These are phyloP conservation scores for Myotis pilosus DNA, from an alignment of 2,797 vertebrate genomes.

Conservation along the genomic window DNA sequence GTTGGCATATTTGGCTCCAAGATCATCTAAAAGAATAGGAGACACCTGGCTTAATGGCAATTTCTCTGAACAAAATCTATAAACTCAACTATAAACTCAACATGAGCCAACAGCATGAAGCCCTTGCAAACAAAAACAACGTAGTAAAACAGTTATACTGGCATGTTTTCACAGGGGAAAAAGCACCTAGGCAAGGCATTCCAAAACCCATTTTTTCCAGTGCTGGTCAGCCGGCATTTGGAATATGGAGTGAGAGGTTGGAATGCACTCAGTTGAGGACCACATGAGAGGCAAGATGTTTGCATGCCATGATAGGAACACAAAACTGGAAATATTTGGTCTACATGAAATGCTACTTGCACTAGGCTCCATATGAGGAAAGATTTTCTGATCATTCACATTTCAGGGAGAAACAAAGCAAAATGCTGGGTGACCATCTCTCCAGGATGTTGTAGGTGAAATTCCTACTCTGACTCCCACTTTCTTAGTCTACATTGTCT, in stretches of 20 bases:
- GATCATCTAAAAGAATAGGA: slow-evolving; percentile 24
- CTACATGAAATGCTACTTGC: not conserved
- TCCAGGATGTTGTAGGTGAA: not conserved
- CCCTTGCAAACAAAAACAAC: slow-evolving; percentile 41
- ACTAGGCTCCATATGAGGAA: not conserved
- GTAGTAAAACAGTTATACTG: not conserved
- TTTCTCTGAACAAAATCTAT: slow-evolving; percentile 47
- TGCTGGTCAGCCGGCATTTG: not conserved
- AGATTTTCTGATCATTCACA: not conserved
- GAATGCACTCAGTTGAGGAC: not conserved
- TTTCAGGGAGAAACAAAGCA: not conserved
- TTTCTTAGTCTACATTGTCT: not conserved
- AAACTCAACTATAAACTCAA: slow-evolving; percentile 6
- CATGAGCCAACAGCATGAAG: not conserved
- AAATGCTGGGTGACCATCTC: not conserved
- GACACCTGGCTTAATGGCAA: slow-evolving; percentile 21
- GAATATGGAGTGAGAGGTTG: not conserved
- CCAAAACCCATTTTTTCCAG: not conserved
- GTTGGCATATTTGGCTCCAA: slow-evolving; percentile 57
- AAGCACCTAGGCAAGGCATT: not conserved
- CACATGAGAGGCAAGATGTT: not conserved
- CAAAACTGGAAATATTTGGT: slow-evolving; percentile 4
- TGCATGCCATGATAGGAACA: not conserved
- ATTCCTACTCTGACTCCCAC: not conserved
- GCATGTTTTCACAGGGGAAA: slow-evolving; percentile 31